A percentile compares a stretch with the other conserved stretches of the same genome.
Conservation (phyloP, 2,113 vertebrate species). For the Acanthisitta chloris region DNA sequence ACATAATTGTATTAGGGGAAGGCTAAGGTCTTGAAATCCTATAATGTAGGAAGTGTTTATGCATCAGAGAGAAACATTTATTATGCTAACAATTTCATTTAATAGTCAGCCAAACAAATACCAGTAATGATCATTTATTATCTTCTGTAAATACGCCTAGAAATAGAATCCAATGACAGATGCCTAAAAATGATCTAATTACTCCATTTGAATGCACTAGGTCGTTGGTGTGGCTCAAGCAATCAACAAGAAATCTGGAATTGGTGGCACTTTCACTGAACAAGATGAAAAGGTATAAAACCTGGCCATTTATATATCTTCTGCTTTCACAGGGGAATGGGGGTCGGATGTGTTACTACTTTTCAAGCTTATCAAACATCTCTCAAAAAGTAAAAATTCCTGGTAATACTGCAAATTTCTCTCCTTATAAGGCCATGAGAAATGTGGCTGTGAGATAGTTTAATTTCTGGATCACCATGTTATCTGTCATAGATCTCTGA, state of each 20-base stretch:
- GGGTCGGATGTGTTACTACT: neutral
- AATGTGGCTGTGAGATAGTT: neutral
- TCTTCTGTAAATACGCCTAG: neutral
- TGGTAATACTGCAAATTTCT: neutral
- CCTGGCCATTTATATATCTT: neutral
- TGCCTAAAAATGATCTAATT: neutral
- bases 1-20: neutral
- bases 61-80: neutral
- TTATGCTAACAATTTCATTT: neutral
- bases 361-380: neutral
- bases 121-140: neutral
- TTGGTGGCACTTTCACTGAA: constrained; percentile 88
- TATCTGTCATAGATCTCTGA: neutral
- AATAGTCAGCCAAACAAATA: neutral
- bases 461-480: neutral
- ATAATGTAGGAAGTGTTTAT: neutral
- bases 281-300: constrained; percentile 93
- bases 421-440: neutral
- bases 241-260: constrained; percentile 94
- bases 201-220: constrained; percentile 65
- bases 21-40: neutral
- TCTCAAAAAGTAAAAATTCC: neutral
- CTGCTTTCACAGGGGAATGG: neutral
- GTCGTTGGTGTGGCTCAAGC: constrained; percentile 98
- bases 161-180: neutral